Evolutionary conservation across 2,113 vertebrate genomes (phyloP).

Genomic region (Crocuta crocuta): DNA sequence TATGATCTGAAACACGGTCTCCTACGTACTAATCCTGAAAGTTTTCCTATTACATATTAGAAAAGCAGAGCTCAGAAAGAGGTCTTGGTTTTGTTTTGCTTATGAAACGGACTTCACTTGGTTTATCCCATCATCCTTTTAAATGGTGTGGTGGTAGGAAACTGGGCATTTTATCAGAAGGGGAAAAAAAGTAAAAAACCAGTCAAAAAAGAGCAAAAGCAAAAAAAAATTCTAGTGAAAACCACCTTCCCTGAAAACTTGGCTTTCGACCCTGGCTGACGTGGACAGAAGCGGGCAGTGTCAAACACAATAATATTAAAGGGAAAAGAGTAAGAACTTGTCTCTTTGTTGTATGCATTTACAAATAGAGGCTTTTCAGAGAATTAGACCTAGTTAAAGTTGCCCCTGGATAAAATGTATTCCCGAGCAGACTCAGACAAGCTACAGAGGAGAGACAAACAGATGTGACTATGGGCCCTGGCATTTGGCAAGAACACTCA

Average conservation of each 20-base stretch:
- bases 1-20: not conserved
- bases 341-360: slow-evolving; percentile 84
- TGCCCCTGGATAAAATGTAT: slow-evolving; percentile 89
- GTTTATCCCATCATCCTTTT: slow-evolving; percentile 81
- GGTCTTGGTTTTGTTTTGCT: not conserved
- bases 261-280: slow-evolving; percentile 88
- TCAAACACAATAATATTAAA: slow-evolving; percentile 89
- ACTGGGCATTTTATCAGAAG: slow-evolving; percentile 79
- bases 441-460: slow-evolving; percentile 88
- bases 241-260: slow-evolving; percentile 88
- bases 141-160: slow-evolving; percentile 81
- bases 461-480: slow-evolving; percentile 94
- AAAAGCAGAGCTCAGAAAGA: slow-evolving; percentile 74
- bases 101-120: slow-evolving; percentile 79
- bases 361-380: slow-evolving; percentile 86
- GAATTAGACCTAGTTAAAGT: slow-evolving; percentile 87
- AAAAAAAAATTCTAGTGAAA: slow-evolving; percentile 65
- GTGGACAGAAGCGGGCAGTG: slow-evolving; percentile 85
- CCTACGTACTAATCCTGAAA: slow-evolving; percentile 22
- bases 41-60: slow-evolving; percentile 41
- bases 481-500: slow-evolving; percentile 94
- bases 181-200: slow-evolving; percentile 51
- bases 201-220: not conserved
- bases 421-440: slow-evolving; percentile 87
- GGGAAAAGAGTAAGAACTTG: slow-evolving; percentile 88